Percentiles rank a stretch among this genome's conserved stretches.
These are phyloP conservation scores for Tachystola acroxantha DNA, from an alignment of 2,888 invertebrate genomes.

Conservation along the genomic window DNA sequence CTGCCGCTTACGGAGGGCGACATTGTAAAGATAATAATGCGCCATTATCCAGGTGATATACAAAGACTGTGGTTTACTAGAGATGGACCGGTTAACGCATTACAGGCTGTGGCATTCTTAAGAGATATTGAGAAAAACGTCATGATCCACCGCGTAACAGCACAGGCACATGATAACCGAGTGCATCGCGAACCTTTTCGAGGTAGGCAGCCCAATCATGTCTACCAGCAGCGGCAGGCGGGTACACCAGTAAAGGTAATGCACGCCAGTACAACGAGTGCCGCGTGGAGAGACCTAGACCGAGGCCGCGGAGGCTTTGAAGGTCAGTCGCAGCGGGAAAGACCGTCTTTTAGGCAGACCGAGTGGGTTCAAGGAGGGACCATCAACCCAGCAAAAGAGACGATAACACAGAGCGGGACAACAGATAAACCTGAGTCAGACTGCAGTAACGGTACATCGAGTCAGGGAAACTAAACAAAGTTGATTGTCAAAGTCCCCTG, in stretches of 20 bases:
- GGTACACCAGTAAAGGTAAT: neutral
- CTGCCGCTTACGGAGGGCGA: neutral
- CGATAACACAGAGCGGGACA: too few species aligned
- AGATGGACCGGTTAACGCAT: neutral
- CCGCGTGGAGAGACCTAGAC: neutral
- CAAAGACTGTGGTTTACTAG: conserved; percentile 4
- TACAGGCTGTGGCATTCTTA: neutral
- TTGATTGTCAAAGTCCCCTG: too few species aligned
- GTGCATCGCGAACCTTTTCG: neutral
- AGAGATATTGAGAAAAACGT: neutral
- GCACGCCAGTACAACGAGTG: neutral
- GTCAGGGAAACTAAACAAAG: too few species aligned
- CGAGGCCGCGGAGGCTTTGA: neutral
- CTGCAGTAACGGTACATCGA: too few species aligned
- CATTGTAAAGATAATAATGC: neutral
- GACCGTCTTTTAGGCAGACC: too few species aligned
- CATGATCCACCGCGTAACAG: too few species aligned
- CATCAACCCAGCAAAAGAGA: neutral
- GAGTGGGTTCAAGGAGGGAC: too few species aligned
- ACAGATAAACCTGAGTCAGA: too few species aligned
- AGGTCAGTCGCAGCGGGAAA: too few species aligned
- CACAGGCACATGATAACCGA: neutral
- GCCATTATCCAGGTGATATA: conserved; percentile 2
- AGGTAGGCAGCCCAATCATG: neutral
- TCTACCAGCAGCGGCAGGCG: neutral